A percentile compares a stretch with the other conserved stretches of the same genome.
Evolutionary conservation across 2,113 vertebrate species (phyloP).

Genomic region (Craseonycteris thonglongyai): DNA sequence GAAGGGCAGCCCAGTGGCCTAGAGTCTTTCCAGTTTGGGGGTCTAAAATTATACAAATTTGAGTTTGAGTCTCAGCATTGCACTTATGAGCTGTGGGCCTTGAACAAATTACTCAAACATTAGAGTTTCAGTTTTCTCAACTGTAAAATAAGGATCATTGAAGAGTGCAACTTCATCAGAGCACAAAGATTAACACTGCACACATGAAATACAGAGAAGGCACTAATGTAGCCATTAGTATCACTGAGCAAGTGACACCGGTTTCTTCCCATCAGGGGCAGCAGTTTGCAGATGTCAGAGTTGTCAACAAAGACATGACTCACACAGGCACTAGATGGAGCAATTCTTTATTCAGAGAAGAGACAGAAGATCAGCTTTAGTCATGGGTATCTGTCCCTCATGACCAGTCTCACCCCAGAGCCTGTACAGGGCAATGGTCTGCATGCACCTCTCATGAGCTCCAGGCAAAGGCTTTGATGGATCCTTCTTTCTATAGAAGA

Average conservation of each 20-base stretch:
- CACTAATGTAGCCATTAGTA: too few relatives aligned
- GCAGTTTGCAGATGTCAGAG: background rate
- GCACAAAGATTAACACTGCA: background rate
- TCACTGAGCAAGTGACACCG: background rate
- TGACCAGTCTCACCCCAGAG: background rate
- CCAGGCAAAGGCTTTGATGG: too few relatives aligned
- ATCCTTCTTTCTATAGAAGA: background rate
- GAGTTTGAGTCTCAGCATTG: background rate
- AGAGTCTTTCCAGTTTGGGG: background rate
- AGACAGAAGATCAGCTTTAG: fast-evolving
- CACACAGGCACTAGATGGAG: background rate
- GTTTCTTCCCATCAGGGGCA: too few relatives aligned
- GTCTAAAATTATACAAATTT: background rate
- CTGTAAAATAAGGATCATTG: background rate
- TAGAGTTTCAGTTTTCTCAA: background rate
- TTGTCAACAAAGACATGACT: background rate
- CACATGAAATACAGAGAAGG: background rate
- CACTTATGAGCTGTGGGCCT: background rate
- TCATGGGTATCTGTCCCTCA: fast-evolving
- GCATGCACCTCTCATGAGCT: background rate
- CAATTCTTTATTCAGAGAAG: background rate
- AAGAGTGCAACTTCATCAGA: background rate
- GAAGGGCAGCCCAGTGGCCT: background rate
- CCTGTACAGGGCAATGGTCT: fast-evolving
- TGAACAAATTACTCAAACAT: background rate